Base-by-base conservation (phyloP, 2,113 vertebrate genomes). In the Anguilla japonica region DNA sequence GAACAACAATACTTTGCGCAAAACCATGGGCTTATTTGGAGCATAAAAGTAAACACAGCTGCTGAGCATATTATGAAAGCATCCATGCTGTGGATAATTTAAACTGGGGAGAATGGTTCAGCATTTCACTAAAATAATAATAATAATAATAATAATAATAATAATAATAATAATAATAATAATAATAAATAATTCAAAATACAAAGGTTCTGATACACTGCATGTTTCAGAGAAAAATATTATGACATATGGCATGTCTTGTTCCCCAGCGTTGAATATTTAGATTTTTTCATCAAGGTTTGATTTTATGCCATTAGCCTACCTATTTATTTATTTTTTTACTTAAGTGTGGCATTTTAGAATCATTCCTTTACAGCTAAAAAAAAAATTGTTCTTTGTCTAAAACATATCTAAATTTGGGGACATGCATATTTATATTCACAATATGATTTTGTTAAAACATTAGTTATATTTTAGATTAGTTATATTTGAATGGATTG, bases 11-110 rank as follows among this genome's bases (percentile, higher is more conserved):
- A 88, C 90, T 91, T 46, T 41, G 91, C 88, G 87, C 79, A 88
- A 92, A 91, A 89, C 89, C 86, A 87, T 88, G 88, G 89, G 87
- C 29, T 15, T 89, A 90, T 88, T 91, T 93, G 91, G 91, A 90
- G 92, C 92, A 91, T 91, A 83, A 92, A 91, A 86, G 92, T 94
- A 95, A 95, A 94, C 92, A 94, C 92, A 94, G 94, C 92, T 94
- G 93, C 89, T 90, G 90, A 90, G 92, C 93, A 91, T 93, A 91
- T 92, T 91, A 91, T 41, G 92, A 91, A 89, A 84, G 34, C 82
- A 91, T 88, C 86, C 91, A 90, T 90, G 86, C 84, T 71, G 88
- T 89, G 41, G 41, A 87, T 88, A 86, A 91, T 91, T 93, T 90
- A 90, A 92, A 92, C 84, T 87, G 87, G 90, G 84, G 87, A 84